Evolutionary conservation across 2,113 vertebrate species (phyloP).

Genomic region (Mesitornis unicolor): DNA sequence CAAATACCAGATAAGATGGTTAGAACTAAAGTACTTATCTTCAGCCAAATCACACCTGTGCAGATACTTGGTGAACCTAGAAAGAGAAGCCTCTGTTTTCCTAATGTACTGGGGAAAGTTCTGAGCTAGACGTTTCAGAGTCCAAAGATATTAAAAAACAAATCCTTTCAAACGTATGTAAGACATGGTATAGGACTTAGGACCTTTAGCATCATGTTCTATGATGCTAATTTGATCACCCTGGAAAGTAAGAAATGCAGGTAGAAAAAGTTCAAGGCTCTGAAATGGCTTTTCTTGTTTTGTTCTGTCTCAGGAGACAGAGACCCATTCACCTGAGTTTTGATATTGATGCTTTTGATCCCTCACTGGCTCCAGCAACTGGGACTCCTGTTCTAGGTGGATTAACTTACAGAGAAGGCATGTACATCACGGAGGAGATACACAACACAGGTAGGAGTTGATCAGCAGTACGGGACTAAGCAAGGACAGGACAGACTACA

Average conservation of each 20-base stretch:
- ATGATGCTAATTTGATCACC: neutral
- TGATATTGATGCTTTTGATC: conserved; percentile 97
- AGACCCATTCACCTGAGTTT: conserved; percentile 93
- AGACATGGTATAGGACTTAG: neutral
- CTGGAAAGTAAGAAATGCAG: neutral
- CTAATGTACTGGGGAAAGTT: neutral
- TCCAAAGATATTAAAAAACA: neutral
- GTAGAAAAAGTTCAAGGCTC: neutral
- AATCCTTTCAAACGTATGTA: neutral
- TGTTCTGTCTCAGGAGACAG: conserved; percentile 79
- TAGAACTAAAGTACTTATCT: neutral
- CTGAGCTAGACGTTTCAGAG: neutral
- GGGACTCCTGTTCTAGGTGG: conserved; percentile 94
- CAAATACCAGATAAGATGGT: neutral
- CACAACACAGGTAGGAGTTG: conserved; percentile 88
- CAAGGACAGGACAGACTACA: neutral
- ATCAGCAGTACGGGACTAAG: neutral
- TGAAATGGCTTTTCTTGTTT: neutral
- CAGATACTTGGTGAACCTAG: neutral
- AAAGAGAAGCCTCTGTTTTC: neutral
- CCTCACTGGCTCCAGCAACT: conserved; percentile 91
- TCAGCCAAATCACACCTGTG: neutral
- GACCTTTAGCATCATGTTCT: neutral
- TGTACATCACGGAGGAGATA: conserved; percentile 95
- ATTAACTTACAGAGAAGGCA: conserved; percentile 93